Evolutionary conservation across 2,797 vertebrate species (phyloP), one percentile per base, ranked within the genome.

Genomic region (Vultur gryphus): DNA sequence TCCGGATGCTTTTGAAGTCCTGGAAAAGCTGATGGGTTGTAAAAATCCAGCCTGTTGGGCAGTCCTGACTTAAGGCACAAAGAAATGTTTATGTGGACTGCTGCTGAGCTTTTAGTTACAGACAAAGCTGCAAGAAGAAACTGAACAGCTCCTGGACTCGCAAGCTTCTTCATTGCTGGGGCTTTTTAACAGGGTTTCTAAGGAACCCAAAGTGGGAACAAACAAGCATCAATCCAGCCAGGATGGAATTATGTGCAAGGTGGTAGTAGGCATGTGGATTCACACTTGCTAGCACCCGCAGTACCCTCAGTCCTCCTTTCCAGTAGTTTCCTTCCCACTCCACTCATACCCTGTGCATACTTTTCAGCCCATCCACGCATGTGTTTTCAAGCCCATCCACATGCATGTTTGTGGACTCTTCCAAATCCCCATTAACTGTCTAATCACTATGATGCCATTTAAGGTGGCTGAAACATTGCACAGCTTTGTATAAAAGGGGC

Each of bases 241-340:
- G 44, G 11, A 48, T 11, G 48, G 35, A 48, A 46, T 46, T 44
- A 26, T 0, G 5, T 13, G 41, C 0, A 0, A 39, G 21, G 46
- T 44, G 49, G 31, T 6, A 59, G 29, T 2, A 44, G 35, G 16
- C 15, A n/a, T 1, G 4, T 20, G 26, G n/a, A 33, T 46, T 77
- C n/a, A 43, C 49, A 39, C 16, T 58, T 41, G 23, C 6, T 37
- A 57, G 43, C 24, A 57, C 43, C 18, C 24, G 35, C 14, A 35
- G 8, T 6, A 71, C 28, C 26, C n/a, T 44, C 13, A 14, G 39
- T 54, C 39, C 49, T 58, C 39, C 48, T 71, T 58, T 76, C 52
- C 28, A 62, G 25, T 7, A 75, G 21, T n/a, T 79, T 57, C 23
- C 59, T 71, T 51, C 49, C n/a, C 31, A 11, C 7, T 39, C 23